Conservation (phyloP, 2,888 invertebrate species). For the Volucella zonaria region DNA sequence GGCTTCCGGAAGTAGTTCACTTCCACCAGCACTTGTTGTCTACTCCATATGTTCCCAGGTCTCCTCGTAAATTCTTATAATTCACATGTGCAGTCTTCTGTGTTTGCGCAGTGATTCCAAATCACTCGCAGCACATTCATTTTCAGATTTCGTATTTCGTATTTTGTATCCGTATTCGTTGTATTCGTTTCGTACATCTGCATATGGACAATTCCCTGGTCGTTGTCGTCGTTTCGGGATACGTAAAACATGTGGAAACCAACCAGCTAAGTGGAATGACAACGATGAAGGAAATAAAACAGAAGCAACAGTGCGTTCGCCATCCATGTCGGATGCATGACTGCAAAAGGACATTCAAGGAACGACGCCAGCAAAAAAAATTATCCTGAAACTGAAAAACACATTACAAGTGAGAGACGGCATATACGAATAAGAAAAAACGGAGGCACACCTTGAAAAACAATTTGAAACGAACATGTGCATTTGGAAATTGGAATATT, state of each 20-base stretch:
- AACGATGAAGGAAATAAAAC: neutral
- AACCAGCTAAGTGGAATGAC: neutral
- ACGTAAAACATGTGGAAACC: slow-evolving; percentile 58
- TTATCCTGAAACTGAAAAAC: slow-evolving; percentile 34
- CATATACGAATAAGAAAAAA: neutral
- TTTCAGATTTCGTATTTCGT: neutral
- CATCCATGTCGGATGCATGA: no score
- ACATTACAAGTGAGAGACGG: slow-evolving; percentile 41
- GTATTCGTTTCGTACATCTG: slow-evolving; percentile 57
- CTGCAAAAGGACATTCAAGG: slow-evolving; percentile 64
- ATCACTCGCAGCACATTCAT: neutral
- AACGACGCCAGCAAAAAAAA: slow-evolving; percentile 10
- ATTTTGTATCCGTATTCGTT: slow-evolving; percentile 21
- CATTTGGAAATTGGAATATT: slow-evolving; percentile 23
- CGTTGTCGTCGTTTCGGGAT: slow-evolving; percentile 17
- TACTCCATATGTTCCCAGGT: slow-evolving; percentile 34
- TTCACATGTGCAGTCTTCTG: slow-evolving; percentile 2
- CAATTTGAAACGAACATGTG: slow-evolving; percentile 69
- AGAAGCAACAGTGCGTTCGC: slow-evolving; percentile 63
- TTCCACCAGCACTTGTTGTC: slow-evolving; percentile 63
- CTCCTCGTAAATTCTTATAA: neutral
- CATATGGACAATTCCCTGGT: slow-evolving; percentile 33
- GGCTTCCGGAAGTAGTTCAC: slow-evolving; percentile 69
- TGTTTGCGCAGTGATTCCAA: slow-evolving; percentile 58
- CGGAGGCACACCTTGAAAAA: slow-evolving; percentile 63